Evolutionary conservation across 2,797 vertebrate species (phyloP), one percentile per base, ranked within the genome.

Genomic region (Amphiprion clarkii): DNA sequence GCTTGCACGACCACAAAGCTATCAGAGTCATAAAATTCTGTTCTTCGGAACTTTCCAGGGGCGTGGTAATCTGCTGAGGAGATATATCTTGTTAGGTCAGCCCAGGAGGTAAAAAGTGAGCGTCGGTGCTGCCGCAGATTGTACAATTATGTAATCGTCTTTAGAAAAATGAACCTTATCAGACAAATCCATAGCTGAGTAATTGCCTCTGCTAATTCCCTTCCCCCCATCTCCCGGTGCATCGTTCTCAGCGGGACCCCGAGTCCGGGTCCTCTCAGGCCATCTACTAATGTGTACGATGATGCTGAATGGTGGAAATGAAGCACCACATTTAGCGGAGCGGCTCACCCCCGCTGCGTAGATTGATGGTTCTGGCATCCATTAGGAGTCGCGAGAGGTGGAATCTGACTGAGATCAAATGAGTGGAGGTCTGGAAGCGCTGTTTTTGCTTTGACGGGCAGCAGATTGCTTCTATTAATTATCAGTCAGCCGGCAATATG

Each of bases 131-230:
- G 81, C 76, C 76, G 86, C 87, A 82, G 74, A 84, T 84, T 89
- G 74, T 40, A 3, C 49, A 74, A 65, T 77, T 75, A 33, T 79
- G 69, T 88, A 91, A 93, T 93, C 86, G 65, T 89, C 82, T 85
- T 79, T 76, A 70, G 67, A 88, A 84, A 88, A 87, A 90, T 68
- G 40, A 72, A 79, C 74, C 76, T 92, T 89, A 91, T 94, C 91
- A 86, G 68, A 87, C 79, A 87, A 92, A 92, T 67, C 80, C 64
- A 0, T 19, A 63, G 63, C 82, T 87, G 86, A 92, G 82, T 90
- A 92, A 94, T 90, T 92, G 85, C 85, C 72, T 91, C 81, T 53
- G 60, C 86, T 92, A 87, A 92, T 85, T 84, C 86, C 74, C 74
- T 56, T 64, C 42, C 71, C 78, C 68, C 71, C 40, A 44, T 71